These are phyloP conservation scores for Athetis lepigone DNA, from an alignment of 2,888 invertebrate species.

Conservation along the genomic window DNA sequence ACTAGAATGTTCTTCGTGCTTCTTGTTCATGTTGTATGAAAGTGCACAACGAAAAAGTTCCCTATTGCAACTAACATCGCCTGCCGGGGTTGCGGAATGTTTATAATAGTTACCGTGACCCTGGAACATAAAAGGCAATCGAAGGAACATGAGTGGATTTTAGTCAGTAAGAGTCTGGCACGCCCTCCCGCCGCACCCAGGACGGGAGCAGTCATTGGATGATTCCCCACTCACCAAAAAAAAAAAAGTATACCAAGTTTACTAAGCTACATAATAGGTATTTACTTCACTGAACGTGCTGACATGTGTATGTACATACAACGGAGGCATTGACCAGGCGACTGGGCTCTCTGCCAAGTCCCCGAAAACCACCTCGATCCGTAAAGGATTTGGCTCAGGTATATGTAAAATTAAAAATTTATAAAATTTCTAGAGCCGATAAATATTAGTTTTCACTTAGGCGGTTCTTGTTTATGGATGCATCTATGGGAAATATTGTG, in stretches of 20 bases:
- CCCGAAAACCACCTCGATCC: neutral
- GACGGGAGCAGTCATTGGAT: no score
- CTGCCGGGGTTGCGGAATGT: no score
- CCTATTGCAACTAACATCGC: no score
- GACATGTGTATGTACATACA: slow-evolving; percentile 32
- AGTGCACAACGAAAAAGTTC: no score
- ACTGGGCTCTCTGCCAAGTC: slow-evolving; percentile 53
- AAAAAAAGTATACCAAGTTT: neutral
- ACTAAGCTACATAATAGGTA: neutral
- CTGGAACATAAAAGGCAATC: no score
- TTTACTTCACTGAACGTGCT: slow-evolving; percentile 28
- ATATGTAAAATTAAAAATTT: slow-evolving; percentile 24
- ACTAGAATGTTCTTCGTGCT: no score
- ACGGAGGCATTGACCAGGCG: slow-evolving; percentile 39
- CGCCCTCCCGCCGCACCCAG: no score
- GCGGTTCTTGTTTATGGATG: neutral
- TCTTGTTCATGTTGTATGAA: no score
- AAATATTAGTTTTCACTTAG: slow-evolving; percentile 41
- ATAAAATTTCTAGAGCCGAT: slow-evolving; percentile 2
- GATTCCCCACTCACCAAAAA: no score
- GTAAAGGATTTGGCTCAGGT: slow-evolving; percentile 23
- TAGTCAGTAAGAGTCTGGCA: no score
- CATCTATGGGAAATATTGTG: slow-evolving; percentile 1
- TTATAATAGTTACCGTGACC: no score
- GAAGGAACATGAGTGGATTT: no score